Evolutionary conservation across 2,797 vertebrate species (phyloP).

Genomic region (Centroberyx gerrardi): DNA sequence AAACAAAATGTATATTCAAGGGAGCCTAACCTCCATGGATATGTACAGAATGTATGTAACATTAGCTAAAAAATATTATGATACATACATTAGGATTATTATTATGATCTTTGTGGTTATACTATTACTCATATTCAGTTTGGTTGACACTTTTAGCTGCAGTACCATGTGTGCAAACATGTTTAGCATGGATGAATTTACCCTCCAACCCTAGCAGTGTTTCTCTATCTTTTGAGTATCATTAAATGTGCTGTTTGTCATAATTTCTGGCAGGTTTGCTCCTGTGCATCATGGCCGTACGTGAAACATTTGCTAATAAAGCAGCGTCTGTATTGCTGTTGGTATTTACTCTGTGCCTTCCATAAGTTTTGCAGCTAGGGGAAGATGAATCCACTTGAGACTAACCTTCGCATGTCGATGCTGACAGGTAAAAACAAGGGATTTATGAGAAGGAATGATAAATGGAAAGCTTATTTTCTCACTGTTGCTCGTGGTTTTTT

Average conservation of each 20-base stretch:
- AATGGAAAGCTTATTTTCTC: too few relatives aligned
- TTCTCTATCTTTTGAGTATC: conserved; percentile 23
- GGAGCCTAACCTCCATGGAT: too few relatives aligned
- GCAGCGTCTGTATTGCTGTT: too few relatives aligned
- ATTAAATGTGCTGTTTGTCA: background rate
- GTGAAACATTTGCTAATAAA: conserved; percentile 3
- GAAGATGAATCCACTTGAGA: background rate
- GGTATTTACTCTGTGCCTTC: background rate
- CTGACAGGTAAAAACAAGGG: conserved; percentile 14
- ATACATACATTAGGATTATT: too few relatives aligned
- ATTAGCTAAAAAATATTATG: too few relatives aligned
- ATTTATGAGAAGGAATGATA: background rate
- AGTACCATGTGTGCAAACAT: background rate
- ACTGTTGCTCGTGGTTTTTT: too few relatives aligned
- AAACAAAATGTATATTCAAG: too few relatives aligned
- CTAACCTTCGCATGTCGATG: background rate
- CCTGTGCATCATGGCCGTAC: background rate
- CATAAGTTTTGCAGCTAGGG: background rate
- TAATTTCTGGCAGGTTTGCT: conserved; percentile 13
- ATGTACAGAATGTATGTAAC: too few relatives aligned
- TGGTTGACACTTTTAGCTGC: too few relatives aligned
- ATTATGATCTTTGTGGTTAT: too few relatives aligned
- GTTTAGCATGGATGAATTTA: background rate
- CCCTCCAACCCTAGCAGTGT: background rate
- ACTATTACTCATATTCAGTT: too few relatives aligned